These are phyloP conservation scores for Gambelia wislizenii DNA, from an alignment of 2,797 vertebrate species.

Conservation along the genomic window DNA sequence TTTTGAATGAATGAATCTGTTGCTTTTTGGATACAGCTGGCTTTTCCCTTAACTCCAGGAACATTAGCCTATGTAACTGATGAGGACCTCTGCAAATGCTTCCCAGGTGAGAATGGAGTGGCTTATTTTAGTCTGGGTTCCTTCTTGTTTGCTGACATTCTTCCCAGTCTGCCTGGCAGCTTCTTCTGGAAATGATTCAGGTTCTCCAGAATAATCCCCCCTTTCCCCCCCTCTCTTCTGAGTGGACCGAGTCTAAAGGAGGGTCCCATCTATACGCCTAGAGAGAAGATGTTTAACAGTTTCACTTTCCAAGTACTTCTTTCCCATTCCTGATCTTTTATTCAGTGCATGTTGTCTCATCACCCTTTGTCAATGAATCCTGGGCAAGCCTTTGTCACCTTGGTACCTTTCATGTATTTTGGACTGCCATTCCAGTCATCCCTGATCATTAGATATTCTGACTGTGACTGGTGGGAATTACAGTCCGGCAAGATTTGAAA, in stretches of 20 bases:
- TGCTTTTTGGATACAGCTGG: constrained; percentile 26
- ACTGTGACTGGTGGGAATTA: too few species aligned
- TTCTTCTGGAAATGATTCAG: not conserved
- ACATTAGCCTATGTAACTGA: constrained; percentile 96
- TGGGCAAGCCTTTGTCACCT: not conserved
- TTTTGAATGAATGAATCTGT: not conserved
- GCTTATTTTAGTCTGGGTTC: not conserved
- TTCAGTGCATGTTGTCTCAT: too few species aligned
- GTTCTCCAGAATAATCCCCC: not conserved
- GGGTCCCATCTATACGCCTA: not conserved
- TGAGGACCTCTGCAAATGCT: constrained; percentile 96
- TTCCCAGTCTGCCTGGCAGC: not conserved
- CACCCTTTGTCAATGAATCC: too few species aligned
- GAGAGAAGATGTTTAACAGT: too few species aligned
- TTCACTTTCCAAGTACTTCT: too few species aligned
- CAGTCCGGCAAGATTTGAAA: not conserved
- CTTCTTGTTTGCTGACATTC: not conserved
- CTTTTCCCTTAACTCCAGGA: constrained; percentile 78
- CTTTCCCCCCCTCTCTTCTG: not conserved
- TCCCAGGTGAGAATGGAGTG: constrained; percentile 87
- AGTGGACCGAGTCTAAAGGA: not conserved
- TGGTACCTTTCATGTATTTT: not conserved
- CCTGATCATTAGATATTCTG: not conserved
- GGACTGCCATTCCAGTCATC: not conserved
- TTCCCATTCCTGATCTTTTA: too few species aligned